Base-by-base conservation (phyloP, 2,113 vertebrate species). In the Deroptyus accipitrinus region DNA sequence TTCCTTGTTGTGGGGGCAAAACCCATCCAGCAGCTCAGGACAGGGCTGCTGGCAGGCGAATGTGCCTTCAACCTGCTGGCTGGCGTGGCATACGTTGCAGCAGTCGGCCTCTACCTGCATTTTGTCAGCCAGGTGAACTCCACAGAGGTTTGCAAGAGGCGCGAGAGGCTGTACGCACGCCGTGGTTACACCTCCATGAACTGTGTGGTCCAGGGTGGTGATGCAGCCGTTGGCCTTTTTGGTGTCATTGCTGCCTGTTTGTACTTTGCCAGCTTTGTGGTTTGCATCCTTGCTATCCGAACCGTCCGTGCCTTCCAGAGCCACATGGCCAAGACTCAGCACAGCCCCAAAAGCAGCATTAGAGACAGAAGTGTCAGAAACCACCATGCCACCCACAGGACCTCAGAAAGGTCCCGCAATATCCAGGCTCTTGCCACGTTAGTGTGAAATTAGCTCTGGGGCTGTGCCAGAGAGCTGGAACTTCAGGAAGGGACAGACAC, bases 161-260 rank as follows among this genome's bases (percentile, higher is more conserved):
- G 99, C 0, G 98, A 98, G 96, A 95, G 98, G 35, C 91, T 99
- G 46, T 99, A 99, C 2, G 96, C 97, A 0, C 94, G 98, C 17
- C 97, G 93, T 2, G 98, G 99, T 52, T 98, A 98, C 66, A 99
- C 98, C 55, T 99, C 98, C 96, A 98, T 99, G 98, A 98, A 92
- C 97, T 99, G 99, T 1, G 90, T 84, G 1, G 98, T 99, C 20
- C 95, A 98, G 67, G 99, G 99, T 0, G 98, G 96, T 0, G 99
- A 99, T 0, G 99, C 98, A 0, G 97, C 98, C 0, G 98, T 99
- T 10, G 96, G 98, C 4, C 91, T 99, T 18, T 98, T 98, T 2
- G 98, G 98, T 1, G 93, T 98, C 1, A 90, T 98, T 64, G 98
- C 98, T 0, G 96, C 98, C 57, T 98, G 98, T 48, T 76, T 98